phyloP scores from a whole-genome alignment of 1,140 invertebrate species.

The Panulirus ornatus region DNA sequence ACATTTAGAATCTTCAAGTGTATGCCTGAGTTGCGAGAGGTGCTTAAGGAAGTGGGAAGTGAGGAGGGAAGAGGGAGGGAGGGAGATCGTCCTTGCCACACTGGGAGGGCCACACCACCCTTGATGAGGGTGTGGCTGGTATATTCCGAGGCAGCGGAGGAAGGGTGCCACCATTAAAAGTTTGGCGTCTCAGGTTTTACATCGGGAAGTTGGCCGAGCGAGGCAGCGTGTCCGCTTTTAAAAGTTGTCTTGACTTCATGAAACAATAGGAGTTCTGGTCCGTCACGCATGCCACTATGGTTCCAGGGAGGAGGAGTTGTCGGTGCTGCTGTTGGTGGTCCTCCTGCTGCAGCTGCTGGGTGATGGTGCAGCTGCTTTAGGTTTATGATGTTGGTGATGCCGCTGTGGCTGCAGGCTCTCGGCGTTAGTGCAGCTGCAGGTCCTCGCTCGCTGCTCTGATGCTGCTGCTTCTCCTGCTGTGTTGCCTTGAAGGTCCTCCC shows the following conservation, averaged over 20 bases:
- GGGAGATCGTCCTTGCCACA: too few relatives aligned
- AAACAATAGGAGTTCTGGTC: neutral
- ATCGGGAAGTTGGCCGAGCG: neutral
- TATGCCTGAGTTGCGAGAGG: neutral
- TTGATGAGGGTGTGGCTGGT: neutral
- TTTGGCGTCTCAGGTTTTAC: neutral
- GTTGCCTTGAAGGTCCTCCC: neutral
- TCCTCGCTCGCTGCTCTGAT: neutral
- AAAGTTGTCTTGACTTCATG: neutral
- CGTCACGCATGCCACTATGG: too few relatives aligned
- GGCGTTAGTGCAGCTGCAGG: neutral
- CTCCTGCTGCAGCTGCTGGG: neutral
- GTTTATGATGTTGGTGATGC: neutral
- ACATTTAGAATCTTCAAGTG: neutral
- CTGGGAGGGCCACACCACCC: neutral
- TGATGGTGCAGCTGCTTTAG: neutral
- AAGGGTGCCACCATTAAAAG: slow-evolving; percentile 10
- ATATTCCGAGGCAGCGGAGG: neutral
- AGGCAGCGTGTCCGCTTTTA: neutral
- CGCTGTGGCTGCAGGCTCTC: neutral
- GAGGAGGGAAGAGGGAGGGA: neutral
- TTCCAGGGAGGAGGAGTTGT: neutral
- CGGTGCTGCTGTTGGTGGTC: neutral
- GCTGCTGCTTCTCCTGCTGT: too few relatives aligned
- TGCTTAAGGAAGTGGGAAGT: neutral